These are phyloP conservation scores for Mus spicilegus DNA, from an alignment of 2,113 vertebrate species.

Conservation along the genomic window DNA sequence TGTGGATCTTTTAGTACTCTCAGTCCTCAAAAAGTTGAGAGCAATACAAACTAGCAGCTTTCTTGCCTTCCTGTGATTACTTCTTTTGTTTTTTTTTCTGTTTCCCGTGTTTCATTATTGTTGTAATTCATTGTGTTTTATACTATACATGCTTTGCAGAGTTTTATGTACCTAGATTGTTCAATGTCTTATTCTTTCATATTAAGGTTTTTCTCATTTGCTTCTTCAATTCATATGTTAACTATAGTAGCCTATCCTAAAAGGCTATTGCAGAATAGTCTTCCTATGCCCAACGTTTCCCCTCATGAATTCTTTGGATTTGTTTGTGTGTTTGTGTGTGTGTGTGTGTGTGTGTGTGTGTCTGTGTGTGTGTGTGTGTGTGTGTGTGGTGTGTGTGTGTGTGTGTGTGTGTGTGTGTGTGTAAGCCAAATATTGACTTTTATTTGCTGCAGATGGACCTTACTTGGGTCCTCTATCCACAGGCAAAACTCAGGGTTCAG, in stretches of 20 bases:
- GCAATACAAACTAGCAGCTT: background rate
- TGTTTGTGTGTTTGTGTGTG: no score
- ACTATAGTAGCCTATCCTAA: background rate
- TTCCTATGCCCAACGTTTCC: background rate
- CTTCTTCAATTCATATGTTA: background rate
- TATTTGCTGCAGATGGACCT: background rate
- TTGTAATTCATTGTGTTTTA: no score
- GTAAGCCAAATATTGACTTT: background rate
- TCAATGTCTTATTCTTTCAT: no score
- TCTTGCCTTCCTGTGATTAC: background rate
- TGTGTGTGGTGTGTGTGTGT: background rate
- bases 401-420: background rate
- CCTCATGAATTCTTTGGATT: background rate
- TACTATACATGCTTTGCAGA: no score
- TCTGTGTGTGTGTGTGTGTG: background rate
- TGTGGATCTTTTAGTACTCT: no score
- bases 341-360: background rate
- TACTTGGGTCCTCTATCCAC: no score
- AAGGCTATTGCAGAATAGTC: background rate
- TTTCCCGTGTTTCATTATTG: background rate
- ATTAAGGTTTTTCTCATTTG: background rate
- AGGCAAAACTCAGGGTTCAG: no score
- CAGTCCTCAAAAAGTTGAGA: background rate
- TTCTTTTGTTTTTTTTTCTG: rapidly evolving
- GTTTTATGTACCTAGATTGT: no score